Percentiles rank a stretch among this genome's conserved stretches.
phyloP scores from a whole-genome alignment of 2,888 invertebrate genomes.

The Girardia tigrina region DNA sequence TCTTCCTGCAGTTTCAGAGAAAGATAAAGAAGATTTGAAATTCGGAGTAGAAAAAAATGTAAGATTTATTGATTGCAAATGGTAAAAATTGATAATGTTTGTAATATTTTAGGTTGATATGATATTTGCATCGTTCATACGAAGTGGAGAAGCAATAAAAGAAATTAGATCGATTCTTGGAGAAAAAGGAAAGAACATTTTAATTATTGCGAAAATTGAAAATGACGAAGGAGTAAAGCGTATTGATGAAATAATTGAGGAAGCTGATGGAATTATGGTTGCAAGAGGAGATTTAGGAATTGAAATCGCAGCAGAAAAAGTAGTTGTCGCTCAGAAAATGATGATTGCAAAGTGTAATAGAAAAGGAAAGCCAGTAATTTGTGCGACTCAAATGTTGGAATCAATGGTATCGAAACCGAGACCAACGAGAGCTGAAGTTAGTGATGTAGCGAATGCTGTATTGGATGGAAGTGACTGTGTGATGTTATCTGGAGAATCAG shows the following conservation, averaged over 20 bases:
- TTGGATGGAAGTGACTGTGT: slow-evolving; percentile 93
- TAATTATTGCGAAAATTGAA: slow-evolving; percentile 94
- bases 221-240: slow-evolving; percentile 71
- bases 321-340: slow-evolving; percentile 85
- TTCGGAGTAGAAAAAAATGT: slow-evolving; percentile 74
- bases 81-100: too few species aligned
- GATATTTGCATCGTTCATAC: slow-evolving; percentile 91
- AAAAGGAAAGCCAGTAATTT: slow-evolving; percentile 86
- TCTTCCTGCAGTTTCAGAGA: slow-evolving; percentile 87
- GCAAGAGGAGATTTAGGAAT: slow-evolving; percentile 87
- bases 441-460: slow-evolving; percentile 92
- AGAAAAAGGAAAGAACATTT: slow-evolving; percentile 64
- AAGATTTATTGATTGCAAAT: slow-evolving; percentile 37
- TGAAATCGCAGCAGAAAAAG: slow-evolving; percentile 78
- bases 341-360: slow-evolving; percentile 89
- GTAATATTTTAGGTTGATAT: slow-evolving; percentile 74
- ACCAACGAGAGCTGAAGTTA: slow-evolving; percentile 83
- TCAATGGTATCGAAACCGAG: slow-evolving; percentile 94
- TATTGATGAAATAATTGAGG: slow-evolving; percentile 77
- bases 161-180: slow-evolving; percentile 72
- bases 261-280: slow-evolving; percentile 92
- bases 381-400: slow-evolving; percentile 89
- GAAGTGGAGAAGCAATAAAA: slow-evolving; percentile 70
- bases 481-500: slow-evolving; percentile 97
- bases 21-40: slow-evolving; percentile 75